Evolutionary conservation across 2,113 vertebrate species (phyloP), one percentile per base, ranked within the genome.

Genomic region (Sialia sialis): DNA sequence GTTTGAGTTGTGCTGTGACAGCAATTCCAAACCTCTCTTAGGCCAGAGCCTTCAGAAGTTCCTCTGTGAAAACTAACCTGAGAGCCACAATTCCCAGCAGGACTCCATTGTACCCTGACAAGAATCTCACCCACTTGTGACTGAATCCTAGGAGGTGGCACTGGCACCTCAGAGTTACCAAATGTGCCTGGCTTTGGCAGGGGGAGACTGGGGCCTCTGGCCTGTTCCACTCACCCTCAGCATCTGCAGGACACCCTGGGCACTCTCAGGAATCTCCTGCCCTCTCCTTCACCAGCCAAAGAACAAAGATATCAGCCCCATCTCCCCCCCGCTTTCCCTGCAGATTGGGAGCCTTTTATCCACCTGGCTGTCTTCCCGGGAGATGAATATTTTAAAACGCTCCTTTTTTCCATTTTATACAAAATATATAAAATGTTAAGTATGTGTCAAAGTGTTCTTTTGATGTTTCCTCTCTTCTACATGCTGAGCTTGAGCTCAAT

Each of bases 381-480:
- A 82, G 89, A 94, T 84, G 54, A 95, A 91, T 97, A 95, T 95
- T 95, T 96, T 66, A 93, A 91, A 91, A 60, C 39, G 29, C 19
- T 78, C 38, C 32, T 83, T 95, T 93, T 76, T 87, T 58, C 74
- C 82, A 25, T 87, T 91, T 96, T 87, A 83, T 73, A 77, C 62
- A 79, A 94, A 93, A 79, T 84, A 69, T 51, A 91, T 79, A 81
- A 87, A 94, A 89, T 79, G 91, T 95, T 94, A 95, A 95, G 23
- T 52, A 82, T 18, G 74, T 89, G 94, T 89, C 87, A 94, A 92
- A 89, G 51, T 8, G 55, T 87, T 46, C 55, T 90, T 96, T 96
- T 95, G 87, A 95, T 95, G 89, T 87, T 79, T 85, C 38, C 74
- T 79, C 21, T 87, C 81, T 91, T 58, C 38, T 62, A 14, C 74